Conservation (phyloP, 2,797 vertebrate species). For the Echiichthys vipera region DNA sequence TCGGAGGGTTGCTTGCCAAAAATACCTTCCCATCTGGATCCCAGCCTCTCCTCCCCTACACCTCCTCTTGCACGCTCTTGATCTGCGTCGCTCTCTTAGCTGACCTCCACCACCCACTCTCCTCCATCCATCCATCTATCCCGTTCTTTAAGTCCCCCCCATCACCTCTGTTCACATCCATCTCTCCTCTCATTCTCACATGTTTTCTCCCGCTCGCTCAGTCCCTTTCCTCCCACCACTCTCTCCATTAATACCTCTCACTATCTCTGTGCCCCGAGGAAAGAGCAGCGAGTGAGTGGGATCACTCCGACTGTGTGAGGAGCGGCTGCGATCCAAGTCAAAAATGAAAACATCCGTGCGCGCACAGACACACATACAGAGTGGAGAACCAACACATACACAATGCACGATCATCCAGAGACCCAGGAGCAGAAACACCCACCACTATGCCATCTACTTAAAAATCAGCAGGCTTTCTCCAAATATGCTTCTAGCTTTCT, state of each 20-base stretch:
- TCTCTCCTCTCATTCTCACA: constrained; percentile 10
- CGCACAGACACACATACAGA: neutral
- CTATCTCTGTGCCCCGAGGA: constrained; percentile 60
- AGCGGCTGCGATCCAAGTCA: constrained; percentile 46
- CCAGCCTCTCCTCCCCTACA: constrained; percentile 8
- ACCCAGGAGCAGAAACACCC: constrained; percentile 59
- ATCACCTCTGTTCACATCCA: constrained; percentile 36
- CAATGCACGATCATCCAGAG: constrained; percentile 10
- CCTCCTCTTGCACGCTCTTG: constrained; percentile 42
- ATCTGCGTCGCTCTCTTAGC: constrained; percentile 37
- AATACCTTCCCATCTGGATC: constrained; percentile 38
- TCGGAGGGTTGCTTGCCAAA: constrained; percentile 39
- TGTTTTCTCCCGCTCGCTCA: neutral
- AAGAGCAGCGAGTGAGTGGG: constrained; percentile 59
- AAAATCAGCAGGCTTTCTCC: constrained; percentile 49
- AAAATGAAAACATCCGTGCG: constrained; percentile 45
- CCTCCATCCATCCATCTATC: constrained; percentile 28
- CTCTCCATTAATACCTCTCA: constrained; percentile 63
- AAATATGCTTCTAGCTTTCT: constrained; percentile 46
- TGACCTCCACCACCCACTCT: constrained; percentile 59
- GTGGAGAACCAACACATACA: constrained; percentile 14
- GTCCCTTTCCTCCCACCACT: constrained; percentile 63
- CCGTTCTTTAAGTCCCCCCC: constrained; percentile 19
- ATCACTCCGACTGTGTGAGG: constrained; percentile 40
- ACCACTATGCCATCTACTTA: constrained; percentile 37